Base-by-base conservation (phyloP, 92 coral and sea anemone species). In the Actinostola sp. region DNA sequence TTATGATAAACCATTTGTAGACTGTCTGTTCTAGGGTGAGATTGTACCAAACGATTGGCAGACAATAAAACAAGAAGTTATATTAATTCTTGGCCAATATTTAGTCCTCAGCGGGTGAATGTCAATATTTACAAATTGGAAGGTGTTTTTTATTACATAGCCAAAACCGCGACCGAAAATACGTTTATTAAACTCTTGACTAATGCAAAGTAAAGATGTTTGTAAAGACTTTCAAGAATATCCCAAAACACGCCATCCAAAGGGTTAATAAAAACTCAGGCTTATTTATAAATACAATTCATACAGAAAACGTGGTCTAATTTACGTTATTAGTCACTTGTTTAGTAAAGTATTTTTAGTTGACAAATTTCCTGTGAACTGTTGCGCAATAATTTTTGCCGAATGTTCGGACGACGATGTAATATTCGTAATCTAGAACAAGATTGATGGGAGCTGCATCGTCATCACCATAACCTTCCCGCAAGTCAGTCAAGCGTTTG, bases 81-180 rank as follows among this genome's bases (percentile, higher is more conserved):
- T 71, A 71, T 71, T 71, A 71, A 71, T 55, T 71, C 48, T 33
- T 20, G 36, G 33, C 53, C 55, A 58, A 56, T 71, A 58, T 55
- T 71, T 71, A 44, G 64, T 43, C 27, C 77, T 12, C 77, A 58
- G 77, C 65, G 39, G 77, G 77, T 44, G 52, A 55, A 71, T 71
- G 77, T 71, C 77, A 71, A 71, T 71, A 71, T 71, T 71, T 38
- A 71, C 50, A 39, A 26, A 30, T 52, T 28, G 39, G 28, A 71
- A 48, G 77, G 55, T 57, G 77, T 55, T 71, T 71, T 55, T 58
- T 44, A 71, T 71, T 55, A 71, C 60, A 39, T 39, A 13, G 28
- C 34, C 20, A 17, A 17, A 27, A 71, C 77, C 77, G 39, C 74
- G 57, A 39, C 19, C 57, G 15, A 68, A 68, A 39, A 50, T 56